Base-by-base conservation (phyloP, 2,888 invertebrate genomes). In the Geophilus truncorum region DNA sequence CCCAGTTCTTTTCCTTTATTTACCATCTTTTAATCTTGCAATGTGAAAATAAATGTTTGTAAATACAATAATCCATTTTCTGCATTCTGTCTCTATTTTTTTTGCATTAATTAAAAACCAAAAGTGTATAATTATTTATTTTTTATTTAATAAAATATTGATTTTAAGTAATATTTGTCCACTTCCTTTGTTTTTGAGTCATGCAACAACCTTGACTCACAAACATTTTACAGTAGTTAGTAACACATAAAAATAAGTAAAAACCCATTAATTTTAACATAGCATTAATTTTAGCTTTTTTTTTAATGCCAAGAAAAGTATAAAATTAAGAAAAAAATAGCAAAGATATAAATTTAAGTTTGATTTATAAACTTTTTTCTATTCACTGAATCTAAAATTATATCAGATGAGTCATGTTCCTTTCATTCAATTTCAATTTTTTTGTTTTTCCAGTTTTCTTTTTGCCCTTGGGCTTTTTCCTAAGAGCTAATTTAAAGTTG, bases 101-200 rank as follows among this genome's bases (percentile, higher is more conserved):
- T 45, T 45, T 3, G n/a, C 45, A 45, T 45, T n/a, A 45, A 45
- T 45, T 7, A 15, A 45, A 12, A n/a, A n/a, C n/a, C 45, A 15
- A 32, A 32, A 45, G 4, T 45, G 45, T 45, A 45, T 1, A 45
- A 1, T n/a, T 45, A n/a, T 45, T 45, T 12, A 45, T 45, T 45
- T 45, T 45, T n/a, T 15, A 5, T n/a, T 15, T 1, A 75, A 75
- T 0, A 75, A 75, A 75, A 18, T 28, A 57, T 79, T 57, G 80
- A 82, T 80, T 78, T n/a, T n/a, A n/a, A 81, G 80, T 79, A 80
- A 25, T 75, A 78, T 57, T 77, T 77, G 45, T 62, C 81, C 77
- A 36, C 32, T 75, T 79, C 77, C 77, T 57, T 80, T 76, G 81
- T 78, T 57, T 76, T 75, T 79, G 77, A 81, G 78, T 82, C 79